Evolutionary conservation across 2,797 vertebrate species (phyloP).

Genomic region (Parauchenoglanis ngamensis): DNA sequence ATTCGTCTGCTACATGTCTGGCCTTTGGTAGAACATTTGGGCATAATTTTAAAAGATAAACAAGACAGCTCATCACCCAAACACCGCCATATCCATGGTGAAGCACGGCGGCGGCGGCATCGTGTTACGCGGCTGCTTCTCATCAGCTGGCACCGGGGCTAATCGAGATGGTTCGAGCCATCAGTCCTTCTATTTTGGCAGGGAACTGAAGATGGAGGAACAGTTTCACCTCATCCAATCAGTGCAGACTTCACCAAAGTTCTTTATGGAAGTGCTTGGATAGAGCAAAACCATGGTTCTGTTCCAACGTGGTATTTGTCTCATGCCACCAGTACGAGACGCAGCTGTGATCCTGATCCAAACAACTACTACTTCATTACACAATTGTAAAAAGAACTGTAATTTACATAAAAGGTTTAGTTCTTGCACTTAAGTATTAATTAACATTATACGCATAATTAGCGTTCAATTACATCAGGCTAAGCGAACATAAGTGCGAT

Average conservation of each 20-base stretch:
- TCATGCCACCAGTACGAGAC: neutral
- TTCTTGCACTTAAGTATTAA: neutral
- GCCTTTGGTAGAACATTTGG: neutral
- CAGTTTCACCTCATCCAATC: neutral
- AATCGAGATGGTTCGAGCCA: neutral
- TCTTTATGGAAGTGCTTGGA: neutral
- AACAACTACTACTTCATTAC: neutral
- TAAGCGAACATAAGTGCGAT: neutral
- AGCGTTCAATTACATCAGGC: neutral
- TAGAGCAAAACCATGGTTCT: neutral
- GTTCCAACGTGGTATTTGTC: neutral
- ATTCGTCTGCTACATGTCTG: neutral
- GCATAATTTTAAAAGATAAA: neutral
- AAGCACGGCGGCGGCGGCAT: neutral
- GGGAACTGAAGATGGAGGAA: neutral
- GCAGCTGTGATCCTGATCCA: neutral
- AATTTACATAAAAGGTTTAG: neutral
- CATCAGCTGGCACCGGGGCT: neutral
- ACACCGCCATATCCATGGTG: neutral
- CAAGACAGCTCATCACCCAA: neutral
- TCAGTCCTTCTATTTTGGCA: neutral
- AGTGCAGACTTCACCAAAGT: neutral
- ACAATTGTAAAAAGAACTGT: neutral
- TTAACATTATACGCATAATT: neutral
- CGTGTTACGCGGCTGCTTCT: neutral